Evolutionary conservation across 2,888 invertebrate genomes (phyloP), one percentile per base, ranked within the genome.

Genomic region (Perizoma flavofasciatum): DNA sequence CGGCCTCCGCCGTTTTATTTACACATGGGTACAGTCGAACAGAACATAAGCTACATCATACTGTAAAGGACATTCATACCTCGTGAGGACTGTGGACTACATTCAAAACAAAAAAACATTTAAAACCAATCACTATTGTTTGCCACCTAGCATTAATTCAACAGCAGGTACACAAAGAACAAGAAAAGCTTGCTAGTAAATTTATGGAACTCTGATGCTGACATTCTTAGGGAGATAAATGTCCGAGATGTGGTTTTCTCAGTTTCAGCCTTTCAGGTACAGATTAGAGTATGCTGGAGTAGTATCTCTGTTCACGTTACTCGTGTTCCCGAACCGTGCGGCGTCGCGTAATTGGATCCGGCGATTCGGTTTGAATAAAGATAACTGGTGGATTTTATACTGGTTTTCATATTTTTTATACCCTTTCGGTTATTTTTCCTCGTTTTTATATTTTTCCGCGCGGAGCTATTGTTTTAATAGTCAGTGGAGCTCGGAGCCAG

Each of bases 311-410:
- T 6, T 8, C 5, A 1, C 5, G 11, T 35, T 11, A 4, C 40
- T 44, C 43, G 43, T n/a, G 52, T 6, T 37, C 35, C 22, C 32
- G 41, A 41, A 40, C 39, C 39, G 56, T 7, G 52, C 58, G 46
- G 58, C 54, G 61, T 55, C 66, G 58, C 45, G 53, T 61, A 58
- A 63, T 66, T 66, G 63, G 63, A 60, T 61, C 55, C 47, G 55
- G 49, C 40, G 50, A 53, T 58, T 58, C 52, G 57, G 58, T 60
- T 63, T 66, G 55, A 63, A 66, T 66, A 66, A 56, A 63, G 52
- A 66, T 61, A 63, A 59, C 63, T 57, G 61, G 55, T 52, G 45
- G 58, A 50, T 48, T 56, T 55, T 57, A 39, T 53, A 44, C 37
- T 47, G 22, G 47, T 48, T 57, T 57, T 53, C 50, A 52, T 48